phyloP scores from a whole-genome alignment of 2,113 vertebrate species.

The Arenaria interpres region DNA sequence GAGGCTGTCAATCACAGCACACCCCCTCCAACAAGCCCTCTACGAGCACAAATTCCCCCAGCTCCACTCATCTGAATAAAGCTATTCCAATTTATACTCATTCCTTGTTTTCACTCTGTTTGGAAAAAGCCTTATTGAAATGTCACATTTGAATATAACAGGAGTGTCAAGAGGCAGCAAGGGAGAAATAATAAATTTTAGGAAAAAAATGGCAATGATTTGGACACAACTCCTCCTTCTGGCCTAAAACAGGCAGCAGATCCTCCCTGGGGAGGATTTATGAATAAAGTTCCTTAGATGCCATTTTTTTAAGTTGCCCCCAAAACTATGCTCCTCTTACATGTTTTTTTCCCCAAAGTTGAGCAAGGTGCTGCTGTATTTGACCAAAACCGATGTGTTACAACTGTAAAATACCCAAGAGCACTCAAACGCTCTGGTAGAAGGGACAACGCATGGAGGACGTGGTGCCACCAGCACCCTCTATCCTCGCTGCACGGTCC shows the following conservation, averaged over 20 bases:
- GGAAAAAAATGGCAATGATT: not conserved
- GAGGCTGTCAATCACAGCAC: not conserved
- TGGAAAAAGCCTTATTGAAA: not conserved
- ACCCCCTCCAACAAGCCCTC: not conserved
- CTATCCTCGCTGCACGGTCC: fast-evolving
- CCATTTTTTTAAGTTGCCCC: not conserved
- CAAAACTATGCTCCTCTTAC: not conserved
- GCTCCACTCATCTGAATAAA: not conserved
- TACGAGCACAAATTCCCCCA: not conserved
- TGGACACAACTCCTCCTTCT: not conserved
- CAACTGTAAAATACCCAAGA: not conserved
- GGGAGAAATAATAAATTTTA: not conserved
- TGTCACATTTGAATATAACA: not conserved
- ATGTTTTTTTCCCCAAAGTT: not conserved
- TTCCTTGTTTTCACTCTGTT: not conserved
- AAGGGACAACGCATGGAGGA: not conserved
- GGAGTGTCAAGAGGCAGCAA: not conserved
- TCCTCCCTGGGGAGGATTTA: not conserved
- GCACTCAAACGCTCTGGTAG: fast-evolving
- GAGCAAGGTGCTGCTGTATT: not conserved
- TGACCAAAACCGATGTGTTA: not conserved
- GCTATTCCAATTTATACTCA: not conserved
- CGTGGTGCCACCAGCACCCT: fast-evolving
- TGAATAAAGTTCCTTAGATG: not conserved
- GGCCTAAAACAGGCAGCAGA: not conserved